Evolutionary conservation across 2,888 invertebrate genomes (phyloP).

Genomic region (Acleris laterana): DNA sequence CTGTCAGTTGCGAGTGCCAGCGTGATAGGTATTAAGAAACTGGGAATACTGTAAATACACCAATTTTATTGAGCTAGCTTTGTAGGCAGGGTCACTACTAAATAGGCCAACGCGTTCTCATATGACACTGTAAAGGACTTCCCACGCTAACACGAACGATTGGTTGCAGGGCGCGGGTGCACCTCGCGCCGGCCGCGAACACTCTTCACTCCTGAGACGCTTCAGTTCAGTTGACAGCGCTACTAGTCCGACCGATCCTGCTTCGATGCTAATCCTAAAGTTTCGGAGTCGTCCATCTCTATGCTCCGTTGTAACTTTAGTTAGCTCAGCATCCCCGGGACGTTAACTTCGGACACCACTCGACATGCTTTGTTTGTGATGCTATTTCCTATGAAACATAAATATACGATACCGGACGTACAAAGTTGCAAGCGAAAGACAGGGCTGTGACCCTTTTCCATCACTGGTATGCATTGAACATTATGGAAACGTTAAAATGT

Average conservation of each 20-base stretch:
- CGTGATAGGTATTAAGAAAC: too few relatives aligned
- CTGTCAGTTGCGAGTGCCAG: too few relatives aligned
- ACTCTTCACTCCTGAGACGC: conserved; percentile 46
- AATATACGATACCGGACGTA: not conserved
- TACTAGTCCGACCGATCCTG: conserved; percentile 45
- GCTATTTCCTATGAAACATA: conserved; percentile 1
- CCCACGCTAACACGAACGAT: not conserved
- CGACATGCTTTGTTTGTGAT: conserved; percentile 13
- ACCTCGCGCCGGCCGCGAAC: conserved; percentile 42
- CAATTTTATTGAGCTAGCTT: too few relatives aligned
- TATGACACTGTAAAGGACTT: too few relatives aligned
- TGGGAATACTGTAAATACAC: too few relatives aligned
- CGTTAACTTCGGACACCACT: conserved; percentile 4
- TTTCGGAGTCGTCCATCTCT: conserved; percentile 4
- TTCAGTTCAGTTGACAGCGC: conserved; percentile 50
- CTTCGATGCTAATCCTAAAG: conserved; percentile 41
- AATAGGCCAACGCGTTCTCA: too few relatives aligned
- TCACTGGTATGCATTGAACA: not conserved
- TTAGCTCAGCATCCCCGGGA: conserved; percentile 34
- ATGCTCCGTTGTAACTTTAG: conserved; percentile 40
- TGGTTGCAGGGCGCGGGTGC: conserved; percentile 52
- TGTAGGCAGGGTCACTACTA: too few relatives aligned
- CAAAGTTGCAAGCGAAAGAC: not conserved
- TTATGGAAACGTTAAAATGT: too few relatives aligned
- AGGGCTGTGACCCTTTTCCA: not conserved